Evolutionary conservation across 2,797 vertebrate species (phyloP), one percentile per base, ranked within the genome.

Genomic region (Menidia menidia): DNA sequence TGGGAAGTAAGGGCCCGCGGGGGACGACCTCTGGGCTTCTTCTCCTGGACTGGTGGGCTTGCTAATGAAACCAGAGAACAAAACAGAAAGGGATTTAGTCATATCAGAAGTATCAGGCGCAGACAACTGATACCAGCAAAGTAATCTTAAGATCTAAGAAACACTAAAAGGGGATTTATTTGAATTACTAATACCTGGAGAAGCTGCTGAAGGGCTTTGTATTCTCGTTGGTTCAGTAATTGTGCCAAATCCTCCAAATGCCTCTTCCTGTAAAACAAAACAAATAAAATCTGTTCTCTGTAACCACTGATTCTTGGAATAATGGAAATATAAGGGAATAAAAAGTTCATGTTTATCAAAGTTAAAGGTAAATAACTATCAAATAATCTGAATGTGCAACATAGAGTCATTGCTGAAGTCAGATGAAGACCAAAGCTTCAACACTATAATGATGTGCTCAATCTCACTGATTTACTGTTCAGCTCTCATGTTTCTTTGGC

Each of bases 11-110:
- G 90, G 80, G 93, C 93, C 70, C 97, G 94, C 81, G 97, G 98
- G 78, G 97, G 98, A 71, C 98, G 96, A 73, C 98, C 97, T 60
- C 98, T 95, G 85, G 97, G 97, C 82, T 99, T 99, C 82, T 96
- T 97, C 77, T 95, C 94, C 81, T 95, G 96, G 77, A 93, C 92
- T 47, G 81, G 72, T 80, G 77, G 90, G 90, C 85, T 96, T 93
- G 82, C 90, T 93, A 55, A 59, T 15, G 48, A 72, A 80, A 68
- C 2, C n/a, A 72, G 11, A 84, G 31, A 66, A 60, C 44, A 74
- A 84, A 73, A 75, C 11, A 64, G 1, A 76, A 3, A 60, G 19
- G n/a, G 25, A 69, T 48, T 41, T 19, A 52, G 16, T 33, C 13
- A 69, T 39, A 11, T 63, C 18, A 30, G 11, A 18, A 31, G 8